These are phyloP conservation scores for Barbus barbus DNA, from an alignment of 2,113 vertebrate species.

Conservation along the genomic window DNA sequence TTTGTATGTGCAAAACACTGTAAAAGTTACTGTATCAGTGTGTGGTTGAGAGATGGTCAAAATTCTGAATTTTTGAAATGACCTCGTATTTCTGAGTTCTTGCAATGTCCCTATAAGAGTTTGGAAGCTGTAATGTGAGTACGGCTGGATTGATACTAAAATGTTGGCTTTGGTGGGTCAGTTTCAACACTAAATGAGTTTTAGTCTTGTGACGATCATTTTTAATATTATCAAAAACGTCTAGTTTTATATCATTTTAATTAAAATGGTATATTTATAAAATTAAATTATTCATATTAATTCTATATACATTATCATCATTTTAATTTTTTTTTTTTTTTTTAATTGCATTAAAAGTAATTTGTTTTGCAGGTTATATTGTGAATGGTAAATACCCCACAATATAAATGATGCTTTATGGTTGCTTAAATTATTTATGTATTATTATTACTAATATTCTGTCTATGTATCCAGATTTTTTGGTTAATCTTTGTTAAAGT, in stretches of 20 bases:
- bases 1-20: too few relatives aligned
- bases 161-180: background rate
- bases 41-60: slow-evolving; percentile 1
- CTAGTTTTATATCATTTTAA: too few relatives aligned
- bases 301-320: too few relatives aligned
- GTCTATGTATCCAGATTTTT: too few relatives aligned
- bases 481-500: too few relatives aligned
- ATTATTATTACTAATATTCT: background rate
- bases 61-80: too few relatives aligned
- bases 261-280: too few relatives aligned
- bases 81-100: background rate
- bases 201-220: background rate
- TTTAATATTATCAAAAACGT: too few relatives aligned
- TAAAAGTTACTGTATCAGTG: background rate
- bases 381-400: background rate
- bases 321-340: too few relatives aligned
- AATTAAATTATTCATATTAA: too few relatives aligned
- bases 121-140: background rate
- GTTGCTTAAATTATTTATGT: background rate
- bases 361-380: background rate
- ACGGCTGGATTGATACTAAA: background rate
- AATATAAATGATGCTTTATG: background rate
- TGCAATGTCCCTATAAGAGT: background rate
- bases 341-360: too few relatives aligned
- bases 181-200: background rate